These are phyloP conservation scores for Drosophila lacicola DNA, from an alignment of 2,888 invertebrate species.

Conservation along the genomic window DNA sequence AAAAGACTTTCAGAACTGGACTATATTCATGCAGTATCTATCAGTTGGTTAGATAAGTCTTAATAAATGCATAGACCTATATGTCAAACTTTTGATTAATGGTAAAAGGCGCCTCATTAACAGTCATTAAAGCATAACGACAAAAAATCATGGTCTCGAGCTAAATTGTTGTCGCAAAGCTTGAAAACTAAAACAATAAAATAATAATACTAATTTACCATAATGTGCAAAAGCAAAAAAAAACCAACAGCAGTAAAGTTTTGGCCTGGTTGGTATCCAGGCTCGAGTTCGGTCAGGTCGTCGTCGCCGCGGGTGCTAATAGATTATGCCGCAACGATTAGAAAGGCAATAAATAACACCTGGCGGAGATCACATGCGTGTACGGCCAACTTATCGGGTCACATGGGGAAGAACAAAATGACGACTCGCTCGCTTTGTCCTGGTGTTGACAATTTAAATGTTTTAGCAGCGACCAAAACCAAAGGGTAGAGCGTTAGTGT, in stretches of 20 bases:
- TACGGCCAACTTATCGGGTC: slow-evolving; percentile 29
- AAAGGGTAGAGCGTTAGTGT: slow-evolving; percentile 56
- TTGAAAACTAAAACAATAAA: slow-evolving; percentile 71
- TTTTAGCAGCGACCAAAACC: slow-evolving; percentile 33
- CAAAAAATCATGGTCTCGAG: slow-evolving; percentile 27
- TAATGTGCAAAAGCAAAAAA: slow-evolving; percentile 68
- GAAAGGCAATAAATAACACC: slow-evolving; percentile 84
- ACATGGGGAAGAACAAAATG: slow-evolving; percentile 29
- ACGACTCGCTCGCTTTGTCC: slow-evolving; percentile 46
- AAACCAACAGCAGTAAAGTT: slow-evolving; percentile 19
- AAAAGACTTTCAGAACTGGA: not conserved
- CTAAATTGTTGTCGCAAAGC: slow-evolving; percentile 55
- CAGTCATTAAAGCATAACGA: slow-evolving; percentile 51
- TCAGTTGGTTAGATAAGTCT: not conserved
- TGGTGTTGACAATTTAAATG: slow-evolving; percentile 79
- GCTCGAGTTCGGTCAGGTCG: slow-evolving; percentile 31
- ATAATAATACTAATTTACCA: slow-evolving; percentile 68
- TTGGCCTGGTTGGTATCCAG: slow-evolving; percentile 6
- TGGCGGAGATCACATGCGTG: slow-evolving; percentile 84
- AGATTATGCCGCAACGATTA: slow-evolving; percentile 85
- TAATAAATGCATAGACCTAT: slow-evolving; percentile 4
- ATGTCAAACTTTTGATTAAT: slow-evolving; percentile 56
- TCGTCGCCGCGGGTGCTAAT: slow-evolving; percentile 69
- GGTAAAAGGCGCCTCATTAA: slow-evolving; percentile 31
- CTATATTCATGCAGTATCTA: not conserved